Conservation (phyloP, 2,797 vertebrate species). For the Thamnophis elegans region DNA sequence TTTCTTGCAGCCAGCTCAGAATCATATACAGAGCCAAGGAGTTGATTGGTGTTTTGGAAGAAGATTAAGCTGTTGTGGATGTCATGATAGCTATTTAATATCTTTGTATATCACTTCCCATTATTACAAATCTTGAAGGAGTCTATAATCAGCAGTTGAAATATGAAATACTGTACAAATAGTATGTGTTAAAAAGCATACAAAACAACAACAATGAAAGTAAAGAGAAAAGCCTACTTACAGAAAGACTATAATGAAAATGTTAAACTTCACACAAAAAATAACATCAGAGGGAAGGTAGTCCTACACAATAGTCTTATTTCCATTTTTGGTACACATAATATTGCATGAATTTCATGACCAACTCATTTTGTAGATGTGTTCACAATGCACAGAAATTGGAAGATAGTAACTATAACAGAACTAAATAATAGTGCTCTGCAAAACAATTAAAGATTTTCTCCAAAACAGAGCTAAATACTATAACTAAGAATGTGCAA, state of each 20-base stretch:
- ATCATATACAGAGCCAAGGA: neutral
- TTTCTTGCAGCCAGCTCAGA: neutral
- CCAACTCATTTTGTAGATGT: neutral
- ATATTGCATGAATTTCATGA: neutral
- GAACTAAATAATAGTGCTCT: neutral
- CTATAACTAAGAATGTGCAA: neutral
- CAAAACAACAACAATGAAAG: neutral
- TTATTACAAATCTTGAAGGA: neutral
- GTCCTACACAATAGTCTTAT: neutral
- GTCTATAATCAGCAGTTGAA: neutral
- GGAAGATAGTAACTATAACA: neutral
- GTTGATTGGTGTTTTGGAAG: neutral
- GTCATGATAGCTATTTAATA: neutral
- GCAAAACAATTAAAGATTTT: neutral
- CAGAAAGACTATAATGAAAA: neutral
- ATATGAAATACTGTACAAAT: neutral
- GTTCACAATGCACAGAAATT: neutral
- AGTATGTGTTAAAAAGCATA: neutral
- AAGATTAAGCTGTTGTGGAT: neutral
- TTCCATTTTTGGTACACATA: neutral
- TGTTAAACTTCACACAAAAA: neutral
- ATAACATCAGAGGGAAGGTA: neutral
- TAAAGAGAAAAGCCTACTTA: neutral
- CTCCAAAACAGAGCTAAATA: neutral
- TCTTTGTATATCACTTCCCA: neutral